Evolutionary conservation across 1,140 invertebrate genomes (phyloP).

Genomic region (Popillia japonica): DNA sequence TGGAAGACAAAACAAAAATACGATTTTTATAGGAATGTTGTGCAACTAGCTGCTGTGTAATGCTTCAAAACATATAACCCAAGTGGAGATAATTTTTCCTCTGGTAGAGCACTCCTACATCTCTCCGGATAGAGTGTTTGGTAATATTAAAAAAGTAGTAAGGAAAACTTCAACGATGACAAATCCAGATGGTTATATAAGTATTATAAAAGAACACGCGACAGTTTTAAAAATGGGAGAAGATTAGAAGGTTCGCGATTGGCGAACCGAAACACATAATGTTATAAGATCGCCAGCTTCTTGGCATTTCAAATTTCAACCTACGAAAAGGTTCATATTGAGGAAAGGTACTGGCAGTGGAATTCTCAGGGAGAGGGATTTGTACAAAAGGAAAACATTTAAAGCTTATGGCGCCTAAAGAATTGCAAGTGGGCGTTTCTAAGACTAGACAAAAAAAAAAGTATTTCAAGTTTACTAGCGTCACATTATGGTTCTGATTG

Average conservation of each 20-base stretch:
- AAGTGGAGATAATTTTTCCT: conserved; percentile 53
- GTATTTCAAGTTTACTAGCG: no score
- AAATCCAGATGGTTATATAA: background rate
- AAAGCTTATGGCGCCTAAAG: no score
- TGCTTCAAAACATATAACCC: conserved; percentile 47
- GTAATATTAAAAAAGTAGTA: conserved; percentile 48
- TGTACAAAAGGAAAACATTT: no score
- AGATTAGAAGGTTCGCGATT: background rate
- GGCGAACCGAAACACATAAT: background rate
- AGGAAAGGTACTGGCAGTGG: no score
- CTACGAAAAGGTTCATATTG: no score
- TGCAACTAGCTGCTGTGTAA: conserved; percentile 48
- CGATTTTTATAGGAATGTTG: conserved; percentile 44
- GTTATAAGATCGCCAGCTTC: background rate
- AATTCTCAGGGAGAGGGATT: no score
- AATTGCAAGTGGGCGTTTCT: background rate
- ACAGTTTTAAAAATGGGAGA: background rate
- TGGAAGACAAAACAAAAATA: conserved; percentile 36
- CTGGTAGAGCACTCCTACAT: conserved; percentile 54
- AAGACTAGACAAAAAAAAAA: no score
- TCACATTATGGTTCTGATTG: no score
- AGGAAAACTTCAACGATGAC: no score
- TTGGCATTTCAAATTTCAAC: background rate
- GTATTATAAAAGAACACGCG: conserved; percentile 13
- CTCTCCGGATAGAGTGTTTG: conserved; percentile 55